Conservation (phyloP, 2,797 vertebrate species). For the Gambusia yucatana region DNA sequence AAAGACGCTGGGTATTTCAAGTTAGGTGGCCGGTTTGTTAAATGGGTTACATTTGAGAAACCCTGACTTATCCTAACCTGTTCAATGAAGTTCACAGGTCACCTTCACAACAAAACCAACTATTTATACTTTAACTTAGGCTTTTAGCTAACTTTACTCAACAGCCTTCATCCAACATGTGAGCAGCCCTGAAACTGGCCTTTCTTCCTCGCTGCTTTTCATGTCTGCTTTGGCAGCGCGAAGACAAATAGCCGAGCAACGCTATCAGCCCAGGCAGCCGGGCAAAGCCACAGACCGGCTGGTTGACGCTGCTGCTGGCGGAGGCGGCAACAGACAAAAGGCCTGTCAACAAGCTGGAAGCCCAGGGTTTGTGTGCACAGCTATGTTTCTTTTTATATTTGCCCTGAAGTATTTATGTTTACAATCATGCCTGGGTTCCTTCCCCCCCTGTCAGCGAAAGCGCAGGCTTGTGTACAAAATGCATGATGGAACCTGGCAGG, state of each 20-base stretch:
- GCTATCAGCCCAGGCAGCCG: constrained; percentile 41
- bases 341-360: constrained; percentile 38
- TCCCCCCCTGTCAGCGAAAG: constrained; percentile 50
- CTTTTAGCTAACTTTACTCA: neutral
- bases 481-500: constrained; percentile 43
- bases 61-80: too few relatives aligned
- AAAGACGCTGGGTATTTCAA: too few relatives aligned
- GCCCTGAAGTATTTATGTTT: constrained; percentile 38
- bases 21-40: too few relatives aligned
- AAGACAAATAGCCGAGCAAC: constrained; percentile 43
- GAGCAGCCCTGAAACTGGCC: constrained; percentile 28
- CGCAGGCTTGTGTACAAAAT: constrained; percentile 35
- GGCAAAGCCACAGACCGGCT: neutral
- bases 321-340: constrained; percentile 31
- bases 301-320: constrained; percentile 23
- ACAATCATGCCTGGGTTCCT: constrained; percentile 43
- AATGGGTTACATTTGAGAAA: too few relatives aligned
- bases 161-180: constrained; percentile 21
- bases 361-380: constrained; percentile 10
- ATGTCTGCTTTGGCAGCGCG: constrained; percentile 47
- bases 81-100: too few relatives aligned
- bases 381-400: constrained; percentile 9
- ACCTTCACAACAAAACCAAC: neutral
- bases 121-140: neutral
- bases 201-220: constrained; percentile 27